A percentile compares a stretch with the other conserved stretches of the same genome.
Conservation (phyloP, 2,113 vertebrate genomes). For the Microcebus jonahi region DNA sequence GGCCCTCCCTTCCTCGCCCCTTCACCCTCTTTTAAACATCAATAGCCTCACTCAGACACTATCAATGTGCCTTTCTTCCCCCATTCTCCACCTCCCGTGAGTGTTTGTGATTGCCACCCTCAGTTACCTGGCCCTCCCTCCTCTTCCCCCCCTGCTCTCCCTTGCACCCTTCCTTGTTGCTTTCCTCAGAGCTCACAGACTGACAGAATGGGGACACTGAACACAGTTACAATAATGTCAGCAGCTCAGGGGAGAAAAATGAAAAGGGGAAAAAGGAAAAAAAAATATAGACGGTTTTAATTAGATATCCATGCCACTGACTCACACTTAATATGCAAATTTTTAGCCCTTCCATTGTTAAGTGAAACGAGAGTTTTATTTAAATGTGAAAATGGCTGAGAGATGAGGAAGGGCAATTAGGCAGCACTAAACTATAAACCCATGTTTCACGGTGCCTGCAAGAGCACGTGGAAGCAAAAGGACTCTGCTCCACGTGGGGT, state of each 20-base stretch:
- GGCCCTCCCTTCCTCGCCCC: not conserved
- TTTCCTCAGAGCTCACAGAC: slow-evolving; percentile 55
- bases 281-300: slow-evolving; percentile 72
- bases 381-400: slow-evolving; percentile 77
- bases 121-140: fast-evolving
- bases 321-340: slow-evolving; percentile 82
- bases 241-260: slow-evolving; percentile 76
- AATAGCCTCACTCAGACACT: not conserved
- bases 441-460: not conserved
- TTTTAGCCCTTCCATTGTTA: slow-evolving; percentile 78
- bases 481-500: too few relatives aligned
- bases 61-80: not conserved
- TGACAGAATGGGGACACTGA: slow-evolving; percentile 85
- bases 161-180: slow-evolving; percentile 10
- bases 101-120: not conserved
- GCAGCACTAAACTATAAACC: slow-evolving; percentile 58
- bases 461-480: not conserved
- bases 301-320: slow-evolving; percentile 78
- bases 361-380: slow-evolving; percentile 79
- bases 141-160: not conserved
- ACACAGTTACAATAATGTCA: slow-evolving; percentile 77
- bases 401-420: slow-evolving; percentile 76
- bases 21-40: not conserved
- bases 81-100: not conserved
- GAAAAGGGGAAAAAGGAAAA: slow-evolving; percentile 9